A percentile compares a stretch with the other conserved stretches of the same genome.
Conservation (phyloP, 2,797 vertebrate species). For the Phrynocephalus guinanensis region DNA sequence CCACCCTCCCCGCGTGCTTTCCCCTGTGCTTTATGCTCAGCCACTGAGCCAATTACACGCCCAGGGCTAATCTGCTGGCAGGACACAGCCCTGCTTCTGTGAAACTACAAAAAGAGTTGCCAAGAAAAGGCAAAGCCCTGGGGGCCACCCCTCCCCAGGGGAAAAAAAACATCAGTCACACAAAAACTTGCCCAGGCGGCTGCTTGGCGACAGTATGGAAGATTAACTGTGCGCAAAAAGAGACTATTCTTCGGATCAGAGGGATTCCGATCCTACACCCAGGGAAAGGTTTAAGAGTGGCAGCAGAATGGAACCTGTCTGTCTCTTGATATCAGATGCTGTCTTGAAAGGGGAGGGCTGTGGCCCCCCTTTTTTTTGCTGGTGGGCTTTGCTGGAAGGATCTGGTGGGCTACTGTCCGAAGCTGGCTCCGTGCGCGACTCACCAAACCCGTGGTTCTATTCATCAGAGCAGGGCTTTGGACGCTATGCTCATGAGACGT, state of each 20-base stretch:
- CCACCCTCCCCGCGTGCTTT: background rate
- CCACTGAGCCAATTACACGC: conserved; percentile 42
- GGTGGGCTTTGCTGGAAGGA: background rate
- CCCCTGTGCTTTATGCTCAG: conserved; percentile 33
- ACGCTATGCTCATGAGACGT: background rate
- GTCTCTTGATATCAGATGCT: background rate
- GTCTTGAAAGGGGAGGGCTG: background rate
- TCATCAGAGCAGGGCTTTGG: background rate
- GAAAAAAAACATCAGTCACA: background rate
- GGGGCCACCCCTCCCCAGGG: background rate
- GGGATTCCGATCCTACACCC: background rate
- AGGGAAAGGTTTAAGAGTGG: background rate
- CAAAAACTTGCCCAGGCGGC: conserved; percentile 3
- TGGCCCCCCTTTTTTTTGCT: no score
- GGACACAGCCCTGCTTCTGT: conserved; percentile 13
- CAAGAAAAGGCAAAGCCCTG: conserved; percentile 13
- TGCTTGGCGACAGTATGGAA: background rate
- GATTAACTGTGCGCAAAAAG: background rate
- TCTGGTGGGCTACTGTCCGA: background rate
- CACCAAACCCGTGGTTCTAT: no score
- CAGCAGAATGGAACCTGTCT: background rate
- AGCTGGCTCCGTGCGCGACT: background rate
- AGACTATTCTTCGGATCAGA: background rate
- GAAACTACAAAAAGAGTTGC: conserved; percentile 26
- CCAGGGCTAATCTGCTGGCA: conserved; percentile 39